Evolutionary conservation across 2,113 vertebrate genomes (phyloP), one percentile per base, ranked within the genome.

Genomic region (Callaeas wilsoni): DNA sequence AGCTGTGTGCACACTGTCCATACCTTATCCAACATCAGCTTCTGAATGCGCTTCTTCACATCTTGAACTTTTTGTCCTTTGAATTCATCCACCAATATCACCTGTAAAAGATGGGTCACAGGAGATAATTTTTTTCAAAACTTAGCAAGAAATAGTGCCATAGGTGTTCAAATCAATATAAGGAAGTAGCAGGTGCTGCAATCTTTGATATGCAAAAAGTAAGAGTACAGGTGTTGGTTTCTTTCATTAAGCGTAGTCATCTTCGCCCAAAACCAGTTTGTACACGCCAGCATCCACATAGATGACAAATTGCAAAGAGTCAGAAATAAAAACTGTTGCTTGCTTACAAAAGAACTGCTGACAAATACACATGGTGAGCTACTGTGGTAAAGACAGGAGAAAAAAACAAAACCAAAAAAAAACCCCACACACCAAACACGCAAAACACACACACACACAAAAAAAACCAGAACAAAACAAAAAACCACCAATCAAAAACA

Each of bases 51-150:
- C 68, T 99, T 99, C 98, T 99, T 99, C 37, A 99, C 99, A 84
- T 99, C 99, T 88, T 99, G 99, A 50, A 99, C 99, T 91, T 98
- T 99, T 86, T 99, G 98, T 16, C 99, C 99, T 96, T 99, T 98
- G 98, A 98, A 99, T 77, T 97, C 99, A 56, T 99, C 98, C 69
- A 99, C 99, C 96, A 99, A 87, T 99, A 99, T 99, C 62, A 99
- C 94, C 99, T 99, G 92, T 27, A 87, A 97, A 59, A 95, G 37
- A 90, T 6, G 7, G 15, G 18, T 23, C 60, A 95, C 4, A 57
- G 12, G 10, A 87, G 29, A 16, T 3, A 0, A 10, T 21, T 63
- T 30, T 55, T 77, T 26, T 15, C 10, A 56, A 70, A 39, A 68
- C 33, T 37, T 47, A 32, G 59, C 22, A 42, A 67, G 18, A 63